A percentile compares a stretch with the other conserved stretches of the same genome.
Conservation (phyloP, 2,113 vertebrate species). For the Micronycteris hirsuta region DNA sequence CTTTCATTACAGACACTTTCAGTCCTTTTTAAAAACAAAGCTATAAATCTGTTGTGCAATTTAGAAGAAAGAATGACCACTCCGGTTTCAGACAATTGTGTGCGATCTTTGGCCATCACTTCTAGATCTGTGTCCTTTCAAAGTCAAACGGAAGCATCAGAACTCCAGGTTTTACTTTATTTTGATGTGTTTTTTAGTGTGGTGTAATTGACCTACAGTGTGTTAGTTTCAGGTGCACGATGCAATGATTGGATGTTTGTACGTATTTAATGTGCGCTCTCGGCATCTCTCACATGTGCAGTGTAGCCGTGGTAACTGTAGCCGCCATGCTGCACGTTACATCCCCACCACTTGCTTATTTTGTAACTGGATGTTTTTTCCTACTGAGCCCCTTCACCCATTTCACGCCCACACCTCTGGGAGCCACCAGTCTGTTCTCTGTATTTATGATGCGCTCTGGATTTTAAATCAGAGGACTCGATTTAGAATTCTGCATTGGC, state of each 20-base stretch:
- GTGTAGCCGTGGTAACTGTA: neutral
- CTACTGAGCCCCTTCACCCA: neutral
- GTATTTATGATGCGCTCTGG: neutral
- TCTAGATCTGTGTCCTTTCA: neutral
- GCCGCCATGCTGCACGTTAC: neutral
- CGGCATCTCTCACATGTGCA: neutral
- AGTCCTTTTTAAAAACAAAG: constrained; percentile 1
- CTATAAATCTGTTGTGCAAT: neutral
- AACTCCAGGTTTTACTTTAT: neutral
- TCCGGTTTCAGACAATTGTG: neutral
- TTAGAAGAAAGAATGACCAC: neutral
- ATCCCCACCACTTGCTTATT: neutral
- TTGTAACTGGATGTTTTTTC: neutral
- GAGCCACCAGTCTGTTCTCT: neutral
- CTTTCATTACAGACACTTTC: neutral
- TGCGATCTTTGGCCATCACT: neutral
- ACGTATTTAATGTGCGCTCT: neutral
- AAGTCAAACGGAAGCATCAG: neutral
- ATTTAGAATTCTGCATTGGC: neutral
- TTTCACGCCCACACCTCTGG: too few species aligned
- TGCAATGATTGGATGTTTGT: neutral
- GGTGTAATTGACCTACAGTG: neutral
- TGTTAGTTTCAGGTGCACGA: neutral
- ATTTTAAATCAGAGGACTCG: constrained; percentile 22
- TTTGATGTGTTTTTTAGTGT: neutral